Conservation (phyloP, 2,888 invertebrate species). For the Eremobia ochroleuca region DNA sequence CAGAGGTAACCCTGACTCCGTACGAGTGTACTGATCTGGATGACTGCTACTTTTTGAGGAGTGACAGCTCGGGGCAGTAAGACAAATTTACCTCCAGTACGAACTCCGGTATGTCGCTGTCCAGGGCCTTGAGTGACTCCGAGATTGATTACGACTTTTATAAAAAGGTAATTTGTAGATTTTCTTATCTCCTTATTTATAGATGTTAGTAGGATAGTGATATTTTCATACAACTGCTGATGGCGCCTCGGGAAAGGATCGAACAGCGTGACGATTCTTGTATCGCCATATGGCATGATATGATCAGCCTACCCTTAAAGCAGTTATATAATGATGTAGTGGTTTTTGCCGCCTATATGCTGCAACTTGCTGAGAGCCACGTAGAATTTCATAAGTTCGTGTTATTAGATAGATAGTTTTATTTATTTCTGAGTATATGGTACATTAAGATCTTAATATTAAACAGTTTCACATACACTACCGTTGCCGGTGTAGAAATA, state of each 20-base stretch:
- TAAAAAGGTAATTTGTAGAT: slow-evolving; percentile 75
- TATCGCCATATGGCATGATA: no score
- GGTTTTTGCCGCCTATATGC: no score
- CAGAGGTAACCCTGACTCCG: slow-evolving; percentile 78
- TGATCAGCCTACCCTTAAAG: not conserved
- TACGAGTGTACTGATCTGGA: slow-evolving; percentile 79
- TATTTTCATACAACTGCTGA: not conserved
- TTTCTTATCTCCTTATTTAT: not conserved
- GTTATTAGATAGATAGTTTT: no score
- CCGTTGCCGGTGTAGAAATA: no score
- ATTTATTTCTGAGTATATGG: no score
- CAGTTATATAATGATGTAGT: not conserved
- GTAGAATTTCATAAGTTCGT: not conserved
- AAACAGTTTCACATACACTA: no score
- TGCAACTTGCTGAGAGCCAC: not conserved
- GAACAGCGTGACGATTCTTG: not conserved
- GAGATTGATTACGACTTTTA: slow-evolving; percentile 84
- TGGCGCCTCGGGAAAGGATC: no score
- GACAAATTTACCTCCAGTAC: slow-evolving; percentile 75
- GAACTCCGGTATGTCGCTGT: slow-evolving; percentile 81
- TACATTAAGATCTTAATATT: no score
- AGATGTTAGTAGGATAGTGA: not conserved
- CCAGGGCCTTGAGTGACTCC: slow-evolving; percentile 86
- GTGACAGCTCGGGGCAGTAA: slow-evolving; percentile 73
- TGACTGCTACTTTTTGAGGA: slow-evolving; percentile 69